Percentiles rank a stretch among this genome's conserved stretches.
phyloP scores from a whole-genome alignment of 2,888 invertebrate genomes.

The Achlya flavicornis region DNA sequence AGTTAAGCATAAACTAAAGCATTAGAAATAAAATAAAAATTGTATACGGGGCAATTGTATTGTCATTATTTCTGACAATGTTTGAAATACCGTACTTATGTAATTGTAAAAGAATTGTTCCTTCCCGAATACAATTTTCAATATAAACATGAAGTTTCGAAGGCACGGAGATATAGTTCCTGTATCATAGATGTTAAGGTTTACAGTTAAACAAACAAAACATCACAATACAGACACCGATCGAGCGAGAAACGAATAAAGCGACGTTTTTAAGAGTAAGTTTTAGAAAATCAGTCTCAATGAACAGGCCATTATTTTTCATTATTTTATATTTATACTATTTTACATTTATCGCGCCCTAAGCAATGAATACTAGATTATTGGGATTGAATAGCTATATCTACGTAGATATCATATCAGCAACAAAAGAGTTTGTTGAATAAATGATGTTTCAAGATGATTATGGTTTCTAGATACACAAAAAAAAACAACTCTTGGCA shows the following conservation, averaged over 20 bases:
- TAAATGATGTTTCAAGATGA: neutral
- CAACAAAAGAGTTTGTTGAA: neutral
- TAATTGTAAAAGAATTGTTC: neutral
- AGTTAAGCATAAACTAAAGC: neutral
- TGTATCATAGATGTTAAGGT: constrained; percentile 24
- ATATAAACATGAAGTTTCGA: constrained; percentile 17
- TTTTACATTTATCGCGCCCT: constrained; percentile 49
- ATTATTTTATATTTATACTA: constrained; percentile 62
- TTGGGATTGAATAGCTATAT: neutral
- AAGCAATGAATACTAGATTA: constrained; percentile 39
- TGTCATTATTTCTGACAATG: no score
- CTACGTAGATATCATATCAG: neutral
- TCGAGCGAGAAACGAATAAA: constrained; percentile 50
- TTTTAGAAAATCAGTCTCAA: constrained; percentile 83
- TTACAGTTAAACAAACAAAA: constrained; percentile 28
- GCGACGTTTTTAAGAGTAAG: constrained; percentile 64
- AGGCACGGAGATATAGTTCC: constrained; percentile 39
- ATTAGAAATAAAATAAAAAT: neutral
- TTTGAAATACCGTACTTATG: no score
- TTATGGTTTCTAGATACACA: no score
- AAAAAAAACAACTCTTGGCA: no score
- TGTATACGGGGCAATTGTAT: neutral
- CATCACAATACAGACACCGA: constrained; percentile 36
- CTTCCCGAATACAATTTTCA: constrained; percentile 3
- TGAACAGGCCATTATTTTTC: constrained; percentile 78